These are phyloP conservation scores for Threskiornis aethiopicus DNA, from an alignment of 2,797 vertebrate genomes.

Conservation along the genomic window DNA sequence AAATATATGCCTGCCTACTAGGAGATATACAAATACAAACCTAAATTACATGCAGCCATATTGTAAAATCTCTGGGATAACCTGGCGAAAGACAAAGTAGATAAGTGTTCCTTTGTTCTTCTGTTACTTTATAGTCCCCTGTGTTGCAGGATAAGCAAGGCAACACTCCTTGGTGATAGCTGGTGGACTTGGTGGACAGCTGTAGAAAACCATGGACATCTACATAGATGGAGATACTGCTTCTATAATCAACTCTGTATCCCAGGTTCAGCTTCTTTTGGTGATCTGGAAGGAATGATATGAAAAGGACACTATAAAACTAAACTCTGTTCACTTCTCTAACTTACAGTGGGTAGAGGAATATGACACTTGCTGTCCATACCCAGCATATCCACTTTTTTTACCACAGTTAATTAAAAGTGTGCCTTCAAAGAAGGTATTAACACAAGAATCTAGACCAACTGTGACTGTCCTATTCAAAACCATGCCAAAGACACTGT, in stretches of 20 bases:
- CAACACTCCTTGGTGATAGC: neutral
- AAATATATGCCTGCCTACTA: neutral
- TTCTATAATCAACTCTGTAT: neutral
- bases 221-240: neutral
- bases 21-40: neutral
- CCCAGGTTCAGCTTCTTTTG: neutral
- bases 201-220: neutral
- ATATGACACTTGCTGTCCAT: neutral
- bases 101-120: neutral
- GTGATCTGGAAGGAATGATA: neutral
- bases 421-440: neutral
- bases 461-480: neutral
- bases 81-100: neutral
- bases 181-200: neutral
- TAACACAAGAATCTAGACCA: neutral
- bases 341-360: neutral
- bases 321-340: neutral
- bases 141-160: neutral
- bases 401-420: neutral
- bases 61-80: neutral
- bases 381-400: neutral
- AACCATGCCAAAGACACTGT: slow-evolving; percentile 20
- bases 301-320: neutral
- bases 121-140: neutral
- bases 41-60: neutral